Evolutionary conservation across 2,888 invertebrate genomes (phyloP), one percentile per base, ranked within the genome.

Genomic region (Amblyteles armatorius): DNA sequence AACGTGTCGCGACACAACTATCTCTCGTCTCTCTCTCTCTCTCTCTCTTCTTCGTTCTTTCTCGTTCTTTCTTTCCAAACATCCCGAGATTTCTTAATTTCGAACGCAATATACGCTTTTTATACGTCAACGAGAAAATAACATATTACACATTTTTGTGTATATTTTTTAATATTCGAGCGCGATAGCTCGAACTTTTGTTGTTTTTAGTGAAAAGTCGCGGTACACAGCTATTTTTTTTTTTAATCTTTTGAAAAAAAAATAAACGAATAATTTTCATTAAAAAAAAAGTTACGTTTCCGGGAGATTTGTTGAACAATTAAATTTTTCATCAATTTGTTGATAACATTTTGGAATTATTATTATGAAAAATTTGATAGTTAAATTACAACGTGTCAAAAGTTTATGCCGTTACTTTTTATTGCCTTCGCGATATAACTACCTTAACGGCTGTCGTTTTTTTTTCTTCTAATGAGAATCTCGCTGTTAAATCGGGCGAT

Each of bases 11-110:
- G 33, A 71, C 74, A 82, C 77, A 44, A 79, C 73, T 44, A 71
- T 73, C 52, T 78, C 72, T 40, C 69, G 48, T 74, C 82, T 57
- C 48, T 68, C 68, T 29, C 22, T 44, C n/a, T 73, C 52, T 78
- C 52, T 79, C 29, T 50, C 67, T 76, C 19, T 71, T 57, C 9
- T 36, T 36, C 9, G 7, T 36, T 36, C 65, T 71, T 57, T 36
- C 7, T 36, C 9, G 7, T 36, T 36, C 55, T 60, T 36, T 68
- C 69, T 65, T 57, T 60, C 57, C 63, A 74, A 74, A 48, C 74
- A 63, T 60, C 26, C 9, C 33, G 73, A 60, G 73, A 73, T 60
- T 50, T 74, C 36, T 7, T 19, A 40, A n/a, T 67, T 36, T 40
- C 65, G 11, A 40, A 60, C 3, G 33, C 26, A 33, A 60, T 29